A percentile compares a stretch with the other conserved stretches of the same genome.
phyloP scores from a whole-genome alignment of 1,140 invertebrate genomes.

The Forficula auricularia region DNA sequence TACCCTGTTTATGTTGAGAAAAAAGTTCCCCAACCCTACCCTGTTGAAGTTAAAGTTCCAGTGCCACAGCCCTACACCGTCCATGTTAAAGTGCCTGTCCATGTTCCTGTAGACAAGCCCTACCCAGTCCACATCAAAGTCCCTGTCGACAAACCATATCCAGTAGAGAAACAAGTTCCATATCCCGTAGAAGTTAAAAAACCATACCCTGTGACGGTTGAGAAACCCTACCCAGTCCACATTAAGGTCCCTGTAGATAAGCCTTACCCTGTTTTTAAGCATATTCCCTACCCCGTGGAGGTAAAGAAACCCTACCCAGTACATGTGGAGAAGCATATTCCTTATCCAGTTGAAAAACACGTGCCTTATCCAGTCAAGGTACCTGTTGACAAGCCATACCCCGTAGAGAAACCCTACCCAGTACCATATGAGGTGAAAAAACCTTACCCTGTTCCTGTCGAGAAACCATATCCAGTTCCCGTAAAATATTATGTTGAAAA shows the following conservation, averaged over 20 bases:
- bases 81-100: background rate
- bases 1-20: constrained; percentile 15
- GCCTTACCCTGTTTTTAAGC: constrained; percentile 36
- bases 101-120: constrained; percentile 13
- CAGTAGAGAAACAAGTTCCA: constrained; percentile 12
- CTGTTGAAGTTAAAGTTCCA: constrained; percentile 5
- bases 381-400: constrained; percentile 18
- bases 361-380: constrained; percentile 33
- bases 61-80: background rate
- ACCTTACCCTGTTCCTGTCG: constrained; percentile 8
- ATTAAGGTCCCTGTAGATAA: constrained; percentile 33
- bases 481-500: constrained; percentile 8
- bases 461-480: constrained; percentile 10
- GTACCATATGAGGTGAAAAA: constrained; percentile 40
- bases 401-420: constrained; percentile 44
- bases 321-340: constrained; percentile 11
- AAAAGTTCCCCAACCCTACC: constrained; percentile 2
- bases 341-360: constrained; percentile 11
- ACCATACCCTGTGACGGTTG: constrained; percentile 40
- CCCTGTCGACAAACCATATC: constrained; percentile 31
- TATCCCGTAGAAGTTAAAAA: background rate
- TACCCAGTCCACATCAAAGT: background rate
- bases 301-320: constrained; percentile 43
- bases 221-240: constrained; percentile 51
- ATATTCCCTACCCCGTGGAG: constrained; percentile 43